Base-by-base conservation (phyloP, 2,797 vertebrate genomes). In the Sebastes steindachneri region DNA sequence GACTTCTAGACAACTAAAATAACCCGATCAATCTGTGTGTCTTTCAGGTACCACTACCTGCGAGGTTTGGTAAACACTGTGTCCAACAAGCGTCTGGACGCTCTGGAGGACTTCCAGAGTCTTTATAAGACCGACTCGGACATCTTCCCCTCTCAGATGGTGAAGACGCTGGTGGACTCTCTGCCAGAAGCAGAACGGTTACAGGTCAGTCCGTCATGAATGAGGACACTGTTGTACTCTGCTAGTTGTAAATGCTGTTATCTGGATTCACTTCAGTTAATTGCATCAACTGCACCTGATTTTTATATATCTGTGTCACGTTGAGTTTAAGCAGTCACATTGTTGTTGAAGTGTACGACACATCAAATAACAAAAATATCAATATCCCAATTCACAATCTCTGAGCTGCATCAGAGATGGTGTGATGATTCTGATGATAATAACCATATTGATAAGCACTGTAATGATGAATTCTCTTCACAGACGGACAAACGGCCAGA, bases 101-200 rank as follows among this genome's bases (percentile, higher is more conserved):
- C 98, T 1, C 95, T 99, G 70, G 94, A 94, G 73, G 98, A 99
- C 86, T 99, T 99, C 89, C 97, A 99, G 94, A 97, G 95, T 85
- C 96, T 99, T 28, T 97, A 98, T 65, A 98, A 96, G 92, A 99
- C 97, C 0, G 99, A 99, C 82, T 93, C 97, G 0, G 90, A 96
- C 29, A 98, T 99, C 89, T 99, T 99, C 76, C 99, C 99, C 0
- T 93, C 93, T 2, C 97, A 97, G 31, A 96, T 99, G 68, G 97
- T 98, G 25, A 96, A 94, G 87, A 93, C 95, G 8, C 84, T 97
- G 58, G 95, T 97, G 25, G 95, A 96, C 80, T 96, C 91, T 0
- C 83, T 99, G 86, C 85, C 93, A 2, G 92, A 87, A 8, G 68
- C 85, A 0, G 97, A 97, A 73, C 95, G 96, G 2, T 66, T 65